A percentile compares a stretch with the other conserved stretches of the same genome.
phyloP scores from a whole-genome alignment of 2,113 vertebrate species.

The Stegastes partitus region DNA sequence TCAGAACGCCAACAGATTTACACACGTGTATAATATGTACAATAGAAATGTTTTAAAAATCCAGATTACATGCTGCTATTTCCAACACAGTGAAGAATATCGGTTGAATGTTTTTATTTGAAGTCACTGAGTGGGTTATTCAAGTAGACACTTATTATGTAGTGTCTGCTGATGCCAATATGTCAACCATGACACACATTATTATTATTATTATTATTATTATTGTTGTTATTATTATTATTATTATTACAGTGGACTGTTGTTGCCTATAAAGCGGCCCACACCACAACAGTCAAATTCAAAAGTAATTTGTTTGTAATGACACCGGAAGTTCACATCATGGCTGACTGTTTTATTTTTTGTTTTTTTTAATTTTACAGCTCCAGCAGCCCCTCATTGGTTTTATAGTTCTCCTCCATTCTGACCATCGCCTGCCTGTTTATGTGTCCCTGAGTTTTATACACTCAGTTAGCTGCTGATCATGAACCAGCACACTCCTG shows the following conservation, averaged over 20 bases:
- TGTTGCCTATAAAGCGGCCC: too few relatives aligned
- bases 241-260: too few relatives aligned
- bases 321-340: neutral
- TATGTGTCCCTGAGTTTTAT: conserved; percentile 9
- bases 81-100: too few relatives aligned
- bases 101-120: too few relatives aligned
- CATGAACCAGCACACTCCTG: conserved; percentile 1
- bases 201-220: too few relatives aligned
- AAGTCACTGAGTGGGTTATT: too few relatives aligned
- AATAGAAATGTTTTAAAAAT: neutral
- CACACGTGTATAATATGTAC: neutral
- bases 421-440: conserved; percentile 9
- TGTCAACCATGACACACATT: too few relatives aligned
- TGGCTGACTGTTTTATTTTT: neutral
- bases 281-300: too few relatives aligned
- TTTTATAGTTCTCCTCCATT: neutral
- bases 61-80: neutral
- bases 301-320: neutral
- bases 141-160: too few relatives aligned
- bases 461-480: conserved; percentile 11
- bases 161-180: too few relatives aligned
- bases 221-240: too few relatives aligned
- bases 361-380: neutral
- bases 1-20: neutral
- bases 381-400: neutral